Percentiles rank a stretch among this genome's conserved stretches.
Evolutionary conservation across 2,888 invertebrate genomes (phyloP).

Genomic region (Falcaria lacertinaria): DNA sequence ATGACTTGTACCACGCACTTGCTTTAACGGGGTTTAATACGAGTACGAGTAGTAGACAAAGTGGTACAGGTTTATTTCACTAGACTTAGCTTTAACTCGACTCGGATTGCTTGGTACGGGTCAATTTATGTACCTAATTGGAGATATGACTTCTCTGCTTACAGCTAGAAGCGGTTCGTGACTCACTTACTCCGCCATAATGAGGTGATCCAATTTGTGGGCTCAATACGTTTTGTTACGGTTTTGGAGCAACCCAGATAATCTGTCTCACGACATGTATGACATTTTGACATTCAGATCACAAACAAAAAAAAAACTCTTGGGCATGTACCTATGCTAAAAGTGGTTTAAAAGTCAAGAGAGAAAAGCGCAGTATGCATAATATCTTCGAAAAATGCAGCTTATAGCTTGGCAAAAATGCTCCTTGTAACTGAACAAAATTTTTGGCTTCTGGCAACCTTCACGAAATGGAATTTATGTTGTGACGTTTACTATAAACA

Average conservation of each 20-base stretch:
- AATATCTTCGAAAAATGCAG: no score
- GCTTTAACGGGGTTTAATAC: slow-evolving; percentile 57
- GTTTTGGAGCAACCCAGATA: not conserved
- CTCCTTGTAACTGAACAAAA: no score
- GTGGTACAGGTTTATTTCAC: slow-evolving; percentile 59
- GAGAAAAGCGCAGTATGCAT: no score
- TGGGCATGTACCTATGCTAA: no score
- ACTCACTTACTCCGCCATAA: not conserved
- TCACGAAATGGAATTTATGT: no score
- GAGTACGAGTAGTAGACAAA: slow-evolving; percentile 56
- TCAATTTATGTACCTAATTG: slow-evolving; percentile 47
- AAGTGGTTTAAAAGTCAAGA: no score
- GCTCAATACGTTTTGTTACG: not conserved
- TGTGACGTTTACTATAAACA: no score
- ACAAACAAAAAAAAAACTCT: no score
- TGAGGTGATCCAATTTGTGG: not conserved
- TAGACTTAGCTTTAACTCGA: slow-evolving; percentile 38
- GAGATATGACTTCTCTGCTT: slow-evolving; percentile 19
- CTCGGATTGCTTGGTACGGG: slow-evolving; percentile 28
- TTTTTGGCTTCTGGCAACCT: no score
- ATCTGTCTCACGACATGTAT: no score
- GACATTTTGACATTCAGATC: no score
- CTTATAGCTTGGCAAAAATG: no score
- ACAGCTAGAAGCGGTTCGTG: slow-evolving; percentile 3
- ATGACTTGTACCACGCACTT: slow-evolving; percentile 29